Conservation (phyloP, 2,113 vertebrate species). For the Rhinopomastus cyanomelas region DNA sequence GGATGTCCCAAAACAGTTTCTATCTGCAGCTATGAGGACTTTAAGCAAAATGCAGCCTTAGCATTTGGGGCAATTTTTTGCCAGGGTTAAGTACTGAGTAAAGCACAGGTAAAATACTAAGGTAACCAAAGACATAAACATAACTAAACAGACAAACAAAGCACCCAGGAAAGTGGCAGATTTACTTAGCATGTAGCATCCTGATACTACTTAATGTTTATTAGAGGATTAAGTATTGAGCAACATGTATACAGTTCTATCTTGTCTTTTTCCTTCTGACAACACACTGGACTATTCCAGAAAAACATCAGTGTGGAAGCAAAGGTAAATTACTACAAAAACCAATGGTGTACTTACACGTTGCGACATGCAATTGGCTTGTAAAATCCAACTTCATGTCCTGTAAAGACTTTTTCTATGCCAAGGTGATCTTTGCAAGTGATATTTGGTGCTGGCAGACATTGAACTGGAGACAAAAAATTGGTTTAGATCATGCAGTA, state of each 20-base stretch:
- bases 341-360: slow-evolving; percentile 82
- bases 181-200: background rate
- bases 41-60: background rate
- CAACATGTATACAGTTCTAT: background rate
- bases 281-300: background rate
- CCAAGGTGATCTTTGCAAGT: slow-evolving; percentile 86
- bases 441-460: slow-evolving; percentile 91
- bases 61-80: background rate
- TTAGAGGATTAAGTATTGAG: background rate
- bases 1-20: background rate
- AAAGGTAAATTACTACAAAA: background rate
- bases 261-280: background rate
- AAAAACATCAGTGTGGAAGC: background rate
- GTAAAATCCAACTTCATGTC: slow-evolving; percentile 88
- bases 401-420: slow-evolving; percentile 85
- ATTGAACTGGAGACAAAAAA: slow-evolving; percentile 81
- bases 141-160: background rate
- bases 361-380: slow-evolving; percentile 89
- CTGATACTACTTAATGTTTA: background rate
- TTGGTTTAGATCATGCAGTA: background rate
- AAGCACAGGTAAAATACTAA: background rate
- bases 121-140: background rate
- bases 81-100: background rate
- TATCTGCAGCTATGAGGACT: background rate
- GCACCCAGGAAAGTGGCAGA: background rate